phyloP scores from a whole-genome alignment of 2,888 invertebrate genomes.

The Gymnocheta viridis region DNA sequence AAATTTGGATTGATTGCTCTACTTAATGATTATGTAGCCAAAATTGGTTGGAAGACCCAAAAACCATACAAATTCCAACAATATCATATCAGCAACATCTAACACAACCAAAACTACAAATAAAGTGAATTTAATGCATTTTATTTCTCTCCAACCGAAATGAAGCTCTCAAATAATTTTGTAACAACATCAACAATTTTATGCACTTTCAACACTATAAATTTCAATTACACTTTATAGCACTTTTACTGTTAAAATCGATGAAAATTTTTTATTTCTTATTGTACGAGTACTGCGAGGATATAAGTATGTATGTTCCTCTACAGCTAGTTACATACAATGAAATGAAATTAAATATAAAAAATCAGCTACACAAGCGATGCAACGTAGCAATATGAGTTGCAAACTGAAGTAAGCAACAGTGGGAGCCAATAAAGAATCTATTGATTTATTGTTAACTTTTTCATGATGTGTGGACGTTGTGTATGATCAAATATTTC shows the following conservation, averaged over 20 bases:
- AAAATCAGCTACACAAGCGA: constrained; percentile 1
- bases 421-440: constrained; percentile 59
- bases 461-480: constrained; percentile 58
- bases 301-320: no score
- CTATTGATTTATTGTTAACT: constrained; percentile 67
- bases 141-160: constrained; percentile 15
- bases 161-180: constrained; percentile 67
- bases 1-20: constrained; percentile 79
- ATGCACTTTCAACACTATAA: constrained; percentile 77
- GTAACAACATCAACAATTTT: constrained; percentile 72
- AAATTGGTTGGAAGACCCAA: constrained; percentile 48
- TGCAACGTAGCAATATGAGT: constrained; percentile 27
- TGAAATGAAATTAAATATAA: constrained; percentile 49
- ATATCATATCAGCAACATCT: constrained; percentile 63
- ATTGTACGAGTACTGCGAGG: constrained; percentile 2
- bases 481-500: constrained; percentile 57
- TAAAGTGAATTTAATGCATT: constrained; percentile 58
- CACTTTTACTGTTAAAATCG: constrained; percentile 75
- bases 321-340: constrained; percentile 35
- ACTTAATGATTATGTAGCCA: constrained; percentile 71
- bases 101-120: constrained; percentile 35
- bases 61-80: constrained; percentile 53
- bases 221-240: constrained; percentile 79
- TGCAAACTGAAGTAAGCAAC: constrained; percentile 32
- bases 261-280: constrained; percentile 51